phyloP scores from a whole-genome alignment of 2,797 vertebrate genomes.

The Pseudocheirus occidentalis region DNA sequence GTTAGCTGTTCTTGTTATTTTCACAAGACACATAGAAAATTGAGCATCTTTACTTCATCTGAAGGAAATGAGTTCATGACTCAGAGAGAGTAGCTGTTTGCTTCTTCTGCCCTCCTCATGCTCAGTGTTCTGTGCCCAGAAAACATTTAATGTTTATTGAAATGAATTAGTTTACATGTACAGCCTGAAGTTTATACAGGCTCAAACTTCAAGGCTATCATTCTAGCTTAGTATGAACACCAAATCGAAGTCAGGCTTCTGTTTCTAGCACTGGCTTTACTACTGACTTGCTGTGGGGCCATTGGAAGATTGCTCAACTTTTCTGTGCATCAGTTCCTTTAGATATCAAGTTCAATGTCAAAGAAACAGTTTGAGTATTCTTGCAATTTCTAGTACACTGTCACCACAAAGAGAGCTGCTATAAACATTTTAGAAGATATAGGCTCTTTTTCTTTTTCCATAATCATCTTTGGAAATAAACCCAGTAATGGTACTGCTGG shows the following conservation, averaged over 20 bases:
- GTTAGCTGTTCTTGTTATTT: not conserved
- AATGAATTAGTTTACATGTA: not conserved
- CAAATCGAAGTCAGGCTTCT: not conserved
- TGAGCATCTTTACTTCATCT: not conserved
- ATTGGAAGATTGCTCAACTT: conserved; percentile 3
- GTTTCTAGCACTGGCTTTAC: not conserved
- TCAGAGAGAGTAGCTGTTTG: not conserved
- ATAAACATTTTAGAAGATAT: no score
- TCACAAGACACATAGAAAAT: not conserved
- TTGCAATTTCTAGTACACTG: no score
- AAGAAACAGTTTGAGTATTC: not conserved
- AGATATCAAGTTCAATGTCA: not conserved
- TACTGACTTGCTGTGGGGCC: not conserved
- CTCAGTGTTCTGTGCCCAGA: not conserved
- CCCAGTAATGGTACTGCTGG: no score
- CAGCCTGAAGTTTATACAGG: not conserved
- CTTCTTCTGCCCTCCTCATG: not conserved
- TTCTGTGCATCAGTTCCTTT: not conserved
- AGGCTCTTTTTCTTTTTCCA: no score
- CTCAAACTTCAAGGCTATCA: not conserved
- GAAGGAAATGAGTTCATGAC: not conserved
- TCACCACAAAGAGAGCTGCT: no score
- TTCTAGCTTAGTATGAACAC: not conserved
- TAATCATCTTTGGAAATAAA: not conserved
- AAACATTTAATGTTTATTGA: not conserved